Conservation (phyloP, 2,797 vertebrate species). For the Chaunax sp. region DNA sequence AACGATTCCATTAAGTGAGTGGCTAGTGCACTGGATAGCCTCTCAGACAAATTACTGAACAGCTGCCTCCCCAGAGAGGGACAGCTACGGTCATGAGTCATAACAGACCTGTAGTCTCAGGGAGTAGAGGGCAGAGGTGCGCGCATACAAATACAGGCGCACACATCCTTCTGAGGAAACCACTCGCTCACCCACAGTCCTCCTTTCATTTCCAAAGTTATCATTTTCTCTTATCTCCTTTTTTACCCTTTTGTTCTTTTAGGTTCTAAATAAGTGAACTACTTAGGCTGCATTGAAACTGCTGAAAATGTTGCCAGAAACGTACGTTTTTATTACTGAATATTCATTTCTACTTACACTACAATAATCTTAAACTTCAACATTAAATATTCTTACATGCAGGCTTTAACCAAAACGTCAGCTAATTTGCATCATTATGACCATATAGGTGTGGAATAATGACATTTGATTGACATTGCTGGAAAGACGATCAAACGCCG, state of each 20-base stretch:
- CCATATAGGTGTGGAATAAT: background rate
- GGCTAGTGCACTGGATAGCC: constrained; percentile 62
- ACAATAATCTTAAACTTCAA: background rate
- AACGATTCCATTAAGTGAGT: constrained; percentile 77
- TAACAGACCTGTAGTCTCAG: constrained; percentile 63
- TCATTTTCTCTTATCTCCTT: background rate
- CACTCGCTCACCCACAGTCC: constrained; percentile 27
- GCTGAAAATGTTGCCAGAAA: background rate
- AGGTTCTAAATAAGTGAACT: background rate
- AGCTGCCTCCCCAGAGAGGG: constrained; percentile 70
- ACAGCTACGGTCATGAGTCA: constrained; percentile 65
- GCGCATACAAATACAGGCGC: constrained; percentile 26
- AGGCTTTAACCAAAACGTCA: background rate
- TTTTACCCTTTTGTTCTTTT: constrained; percentile 9
- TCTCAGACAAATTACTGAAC: constrained; percentile 82
- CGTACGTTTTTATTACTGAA: no score
- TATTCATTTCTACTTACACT: no score
- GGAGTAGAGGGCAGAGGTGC: constrained; percentile 47
- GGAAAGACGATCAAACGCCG: background rate
- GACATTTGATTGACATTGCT: background rate
- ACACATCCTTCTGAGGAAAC: constrained; percentile 35
- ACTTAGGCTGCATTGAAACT: background rate
- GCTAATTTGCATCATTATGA: background rate
- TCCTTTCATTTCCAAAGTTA: constrained; percentile 17
- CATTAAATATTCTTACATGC: no score